A percentile compares a stretch with the other conserved stretches of the same genome.
phyloP scores from a whole-genome alignment of 2,797 vertebrate species.

The Anguilla marmorata region DNA sequence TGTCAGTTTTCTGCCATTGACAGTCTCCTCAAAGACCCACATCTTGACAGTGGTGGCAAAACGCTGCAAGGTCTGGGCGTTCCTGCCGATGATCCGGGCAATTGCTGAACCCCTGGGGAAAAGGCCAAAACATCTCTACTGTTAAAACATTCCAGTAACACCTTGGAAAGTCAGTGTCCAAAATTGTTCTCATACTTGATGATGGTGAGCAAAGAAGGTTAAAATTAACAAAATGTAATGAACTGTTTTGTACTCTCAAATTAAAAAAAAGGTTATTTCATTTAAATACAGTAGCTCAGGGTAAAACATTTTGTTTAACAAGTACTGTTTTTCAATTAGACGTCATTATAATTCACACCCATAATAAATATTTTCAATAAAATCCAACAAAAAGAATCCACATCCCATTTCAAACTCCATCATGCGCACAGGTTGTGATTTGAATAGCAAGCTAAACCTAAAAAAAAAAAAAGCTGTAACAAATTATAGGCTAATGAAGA shows the following conservation, averaged over 20 bases:
- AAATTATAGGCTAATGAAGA: too few species aligned
- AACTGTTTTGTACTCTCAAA: background rate
- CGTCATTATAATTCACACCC: background rate
- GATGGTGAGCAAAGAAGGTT: background rate
- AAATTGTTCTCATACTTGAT: background rate
- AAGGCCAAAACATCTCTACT: background rate
- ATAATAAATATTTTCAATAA: too few species aligned
- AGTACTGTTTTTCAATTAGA: too few species aligned
- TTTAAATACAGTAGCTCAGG: background rate
- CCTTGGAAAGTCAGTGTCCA: background rate
- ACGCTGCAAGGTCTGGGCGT: constrained; percentile 75
- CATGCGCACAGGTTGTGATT: too few species aligned
- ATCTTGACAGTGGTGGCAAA: constrained; percentile 86
- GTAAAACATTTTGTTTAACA: background rate
- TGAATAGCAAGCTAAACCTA: too few species aligned
- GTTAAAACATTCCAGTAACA: background rate
- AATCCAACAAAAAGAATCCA: too few species aligned
- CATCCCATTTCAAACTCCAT: too few species aligned
- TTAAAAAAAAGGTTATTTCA: background rate
- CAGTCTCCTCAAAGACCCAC: constrained; percentile 90
- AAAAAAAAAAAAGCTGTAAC: too few species aligned
- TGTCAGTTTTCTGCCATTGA: constrained; percentile 84
- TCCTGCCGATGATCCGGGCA: constrained; percentile 85
- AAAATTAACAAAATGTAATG: background rate
- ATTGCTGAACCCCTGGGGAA: constrained; percentile 85